phyloP scores from a whole-genome alignment of 2,113 vertebrate genomes.

The Hippocampus comes region DNA sequence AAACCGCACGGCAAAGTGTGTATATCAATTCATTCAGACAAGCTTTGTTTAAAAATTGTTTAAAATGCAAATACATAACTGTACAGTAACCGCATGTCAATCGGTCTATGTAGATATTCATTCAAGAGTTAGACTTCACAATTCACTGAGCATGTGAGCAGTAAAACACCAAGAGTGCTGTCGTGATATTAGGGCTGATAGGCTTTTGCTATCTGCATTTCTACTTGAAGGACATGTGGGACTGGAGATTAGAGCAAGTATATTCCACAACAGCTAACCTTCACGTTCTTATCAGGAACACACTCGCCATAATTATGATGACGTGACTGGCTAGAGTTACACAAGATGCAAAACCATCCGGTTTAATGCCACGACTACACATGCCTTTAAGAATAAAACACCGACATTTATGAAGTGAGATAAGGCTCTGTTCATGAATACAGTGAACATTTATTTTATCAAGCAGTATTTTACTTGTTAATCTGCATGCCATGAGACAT shows the following conservation, averaged over 20 bases:
- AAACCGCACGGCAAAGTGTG: neutral
- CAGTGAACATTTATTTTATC: neutral
- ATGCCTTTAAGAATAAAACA: neutral
- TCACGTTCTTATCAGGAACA: conserved; percentile 10
- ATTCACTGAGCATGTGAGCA: conserved; percentile 4
- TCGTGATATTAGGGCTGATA: conserved; percentile 27
- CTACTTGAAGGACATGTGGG: neutral
- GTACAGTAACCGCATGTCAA: neutral
- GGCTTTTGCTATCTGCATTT: conserved; percentile 9
- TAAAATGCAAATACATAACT: neutral
- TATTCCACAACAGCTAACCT: conserved; percentile 12
- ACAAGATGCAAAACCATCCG: neutral
- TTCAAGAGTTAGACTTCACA: neutral
- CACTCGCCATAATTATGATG: neutral
- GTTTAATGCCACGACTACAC: neutral
- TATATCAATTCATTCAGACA: neutral
- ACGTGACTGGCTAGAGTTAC: neutral
- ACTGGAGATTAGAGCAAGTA: conserved; percentile 6
- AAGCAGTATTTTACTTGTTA: neutral
- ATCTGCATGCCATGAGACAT: neutral
- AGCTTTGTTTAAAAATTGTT: neutral
- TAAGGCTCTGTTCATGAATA: neutral
- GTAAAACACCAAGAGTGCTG: conserved; percentile 14
- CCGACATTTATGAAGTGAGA: neutral
- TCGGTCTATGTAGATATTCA: neutral